phyloP scores from a whole-genome alignment of 2,113 vertebrate species.

The Amphiprion ocellaris region DNA sequence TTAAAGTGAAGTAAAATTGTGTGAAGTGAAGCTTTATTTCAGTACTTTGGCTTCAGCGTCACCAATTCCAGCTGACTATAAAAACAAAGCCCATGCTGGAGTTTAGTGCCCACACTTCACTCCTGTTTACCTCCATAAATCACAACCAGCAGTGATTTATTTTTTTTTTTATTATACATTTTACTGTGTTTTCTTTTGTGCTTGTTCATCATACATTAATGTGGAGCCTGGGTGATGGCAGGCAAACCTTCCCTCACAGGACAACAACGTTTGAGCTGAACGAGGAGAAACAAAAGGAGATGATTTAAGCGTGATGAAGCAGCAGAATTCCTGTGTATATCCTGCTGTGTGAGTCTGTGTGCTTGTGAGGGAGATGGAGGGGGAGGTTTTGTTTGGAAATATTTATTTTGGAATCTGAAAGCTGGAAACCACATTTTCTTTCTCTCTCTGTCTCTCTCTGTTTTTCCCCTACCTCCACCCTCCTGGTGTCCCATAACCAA shows the following conservation, averaged over 20 bases:
- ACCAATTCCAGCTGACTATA: too few relatives aligned
- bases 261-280: neutral
- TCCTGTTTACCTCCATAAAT: too few relatives aligned
- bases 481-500: constrained; percentile 74
- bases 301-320: constrained; percentile 33
- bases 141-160: neutral
- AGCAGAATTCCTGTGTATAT: constrained; percentile 58
- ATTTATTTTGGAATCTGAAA: constrained; percentile 86
- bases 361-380: constrained; percentile 53
- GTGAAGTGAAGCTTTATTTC: too few relatives aligned
- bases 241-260: neutral
- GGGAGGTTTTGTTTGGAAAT: constrained; percentile 64
- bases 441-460: neutral
- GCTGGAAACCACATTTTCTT: constrained; percentile 73
- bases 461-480: constrained; percentile 19
- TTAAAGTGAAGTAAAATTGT: too few relatives aligned
- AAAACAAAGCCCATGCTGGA: too few relatives aligned
- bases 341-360: constrained; percentile 18
- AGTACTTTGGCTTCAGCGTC: too few relatives aligned
- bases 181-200: neutral
- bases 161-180: neutral
- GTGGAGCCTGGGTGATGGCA: neutral
- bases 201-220: too few relatives aligned
- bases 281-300: constrained; percentile 33
- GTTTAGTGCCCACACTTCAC: too few relatives aligned